These are phyloP conservation scores for Neodiprion lecontei DNA, from an alignment of 1,140 invertebrate species.

Conservation along the genomic window DNA sequence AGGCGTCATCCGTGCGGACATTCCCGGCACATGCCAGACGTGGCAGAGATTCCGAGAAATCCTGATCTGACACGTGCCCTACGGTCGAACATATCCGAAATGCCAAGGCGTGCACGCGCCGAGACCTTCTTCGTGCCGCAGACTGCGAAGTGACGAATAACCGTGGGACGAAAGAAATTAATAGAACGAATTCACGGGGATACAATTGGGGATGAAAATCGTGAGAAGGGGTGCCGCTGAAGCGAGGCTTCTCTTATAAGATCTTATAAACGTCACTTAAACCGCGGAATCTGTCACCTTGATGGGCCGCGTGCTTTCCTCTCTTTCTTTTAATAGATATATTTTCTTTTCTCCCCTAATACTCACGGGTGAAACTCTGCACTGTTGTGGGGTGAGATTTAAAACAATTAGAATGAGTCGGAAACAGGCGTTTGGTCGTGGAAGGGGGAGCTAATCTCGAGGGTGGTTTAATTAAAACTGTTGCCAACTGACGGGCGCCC, in stretches of 20 bases:
- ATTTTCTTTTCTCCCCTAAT: constrained; percentile 47
- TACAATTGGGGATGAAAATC: constrained; percentile 9
- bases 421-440: constrained; percentile 13
- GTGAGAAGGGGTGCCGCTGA: neutral
- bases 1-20: constrained; percentile 48
- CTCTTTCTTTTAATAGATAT: neutral
- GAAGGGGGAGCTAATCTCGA: constrained; percentile 57
- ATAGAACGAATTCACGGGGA: neutral
- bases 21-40: constrained; percentile 45
- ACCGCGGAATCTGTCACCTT: constrained; percentile 55
- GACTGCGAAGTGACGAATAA: neutral
- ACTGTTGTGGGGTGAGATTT: constrained; percentile 50
- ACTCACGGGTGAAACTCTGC: constrained; percentile 37
- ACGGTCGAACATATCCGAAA: constrained; percentile 34
- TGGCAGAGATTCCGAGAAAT: constrained; percentile 25
- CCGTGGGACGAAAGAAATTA: neutral
- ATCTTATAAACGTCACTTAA: constrained; percentile 52
- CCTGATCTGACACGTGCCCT: constrained; percentile 26
- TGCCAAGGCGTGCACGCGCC: constrained; percentile 39
- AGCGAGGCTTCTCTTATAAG: constrained; percentile 31
- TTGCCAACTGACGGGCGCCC: constrained; percentile 61
- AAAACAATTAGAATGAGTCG: constrained; percentile 59
- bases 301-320: constrained; percentile 40
- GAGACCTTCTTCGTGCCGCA: neutral
- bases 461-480: constrained; percentile 63